Base-by-base conservation (phyloP, 2,113 vertebrate genomes). In the Excalfactoria chinensis region DNA sequence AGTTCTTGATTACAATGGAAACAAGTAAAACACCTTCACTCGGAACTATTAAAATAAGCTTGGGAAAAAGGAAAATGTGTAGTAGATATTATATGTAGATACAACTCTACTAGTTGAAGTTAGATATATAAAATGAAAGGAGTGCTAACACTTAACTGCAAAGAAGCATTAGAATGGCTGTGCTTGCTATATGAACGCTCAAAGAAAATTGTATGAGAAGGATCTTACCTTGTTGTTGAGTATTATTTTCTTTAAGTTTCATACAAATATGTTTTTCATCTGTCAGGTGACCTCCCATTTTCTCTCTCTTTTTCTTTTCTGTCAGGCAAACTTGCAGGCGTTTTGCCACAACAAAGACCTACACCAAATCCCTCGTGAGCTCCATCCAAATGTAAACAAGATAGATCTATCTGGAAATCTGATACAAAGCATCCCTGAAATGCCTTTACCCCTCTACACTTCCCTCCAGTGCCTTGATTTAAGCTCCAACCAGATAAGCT, bases 401-500 rank as follows among this genome's bases (percentile, higher is more conserved):
- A 97, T 99, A 48, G 97, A 99, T 93, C 97, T 99, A 11, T 99
- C 99, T 3, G 95, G 89, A 21, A 99, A 99, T 91, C 96, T 98
- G 89, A 98, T 99, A 49, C 97, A 95, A 86, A 98, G 98, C 56
- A 94, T 99, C 77, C 97, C 97, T 28, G 82, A 88, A 56, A 98
- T 96, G 7, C 97, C 98, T 0, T 91, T 99, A 37, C 94, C 96
- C 2, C 93, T 93, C 79, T 98, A 98, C 80, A 94, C 70, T 3
- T 95, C 89, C 7, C 94, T 99, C 43, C 98, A 88, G 17, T 97
- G 91, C 40, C 97, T 99, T 82, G 98, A 99, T 73, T 97, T 99
- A 26, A 98, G 98, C 74, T 85, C 94, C 28, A 99, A 99, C 74
- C 97, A 97, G 96, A 98, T 99, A 73, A 97, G 97, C 66, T 99